Evolutionary conservation across 2,888 invertebrate genomes (phyloP).

Genomic region (Microctonus aethiopoides): DNA sequence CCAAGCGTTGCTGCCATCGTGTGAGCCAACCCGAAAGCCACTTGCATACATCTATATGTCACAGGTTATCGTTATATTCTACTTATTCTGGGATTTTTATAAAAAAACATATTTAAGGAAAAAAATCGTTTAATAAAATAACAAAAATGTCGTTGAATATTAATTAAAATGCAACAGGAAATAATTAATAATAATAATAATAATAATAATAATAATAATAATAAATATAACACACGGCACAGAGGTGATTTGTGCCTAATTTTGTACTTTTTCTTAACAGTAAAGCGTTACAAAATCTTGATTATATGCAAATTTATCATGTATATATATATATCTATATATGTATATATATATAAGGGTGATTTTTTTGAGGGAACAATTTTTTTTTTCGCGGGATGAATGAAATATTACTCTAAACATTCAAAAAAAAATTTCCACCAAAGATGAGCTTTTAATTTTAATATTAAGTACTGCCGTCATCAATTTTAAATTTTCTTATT

Average conservation of each 20-base stretch:
- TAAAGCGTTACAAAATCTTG: conserved; percentile 31
- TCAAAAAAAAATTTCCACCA: no score
- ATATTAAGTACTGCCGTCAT: no score
- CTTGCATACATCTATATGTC: conserved; percentile 71
- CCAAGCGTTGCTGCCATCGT: conserved; percentile 71
- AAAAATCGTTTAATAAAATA: conserved; percentile 49
- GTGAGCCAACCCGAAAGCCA: conserved; percentile 69
- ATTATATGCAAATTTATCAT: conserved; percentile 14
- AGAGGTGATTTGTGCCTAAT: conserved; percentile 32
- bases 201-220: not conserved
- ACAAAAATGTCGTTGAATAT: not conserved
- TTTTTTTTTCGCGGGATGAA: no score
- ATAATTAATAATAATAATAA: no score
- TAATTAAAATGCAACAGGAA: not conserved
- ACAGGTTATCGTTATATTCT: conserved; percentile 75
- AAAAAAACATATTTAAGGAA: conserved; percentile 70
- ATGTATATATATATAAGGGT: no score
- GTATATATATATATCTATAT: not conserved
- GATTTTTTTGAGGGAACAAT: no score
- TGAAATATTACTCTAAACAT: no score
- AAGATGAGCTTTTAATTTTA: no score
- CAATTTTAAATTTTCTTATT: no score
- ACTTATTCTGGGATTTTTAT: conserved; percentile 80
- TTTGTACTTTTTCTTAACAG: conserved; percentile 48
- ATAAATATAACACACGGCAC: conserved; percentile 4